Conservation (phyloP, 2,888 invertebrate species). For the Acleris holmiana region DNA sequence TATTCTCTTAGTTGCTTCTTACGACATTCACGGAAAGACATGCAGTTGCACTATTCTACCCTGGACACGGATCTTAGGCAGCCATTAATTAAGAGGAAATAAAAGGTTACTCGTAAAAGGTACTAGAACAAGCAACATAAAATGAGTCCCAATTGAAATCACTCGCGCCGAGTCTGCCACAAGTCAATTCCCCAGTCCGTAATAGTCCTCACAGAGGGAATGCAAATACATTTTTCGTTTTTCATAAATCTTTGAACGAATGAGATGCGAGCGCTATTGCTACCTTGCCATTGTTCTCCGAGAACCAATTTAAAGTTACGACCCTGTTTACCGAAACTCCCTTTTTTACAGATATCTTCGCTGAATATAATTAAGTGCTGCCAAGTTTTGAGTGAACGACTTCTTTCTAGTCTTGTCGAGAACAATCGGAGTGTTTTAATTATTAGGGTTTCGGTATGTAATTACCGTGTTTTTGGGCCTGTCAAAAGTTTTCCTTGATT, state of each 20-base stretch:
- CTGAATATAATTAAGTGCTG: slow-evolving; percentile 61
- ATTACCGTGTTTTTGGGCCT: slow-evolving; percentile 3
- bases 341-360: slow-evolving; percentile 61
- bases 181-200: slow-evolving; percentile 19
- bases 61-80: too few species aligned
- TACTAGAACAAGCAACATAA: not conserved
- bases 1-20: too few species aligned
- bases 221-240: slow-evolving; percentile 37
- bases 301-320: slow-evolving; percentile 68
- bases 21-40: too few species aligned
- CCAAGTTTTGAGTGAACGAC: slow-evolving; percentile 34
- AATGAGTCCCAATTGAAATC: not conserved
- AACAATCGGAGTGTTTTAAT: slow-evolving; percentile 25
- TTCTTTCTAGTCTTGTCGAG: slow-evolving; percentile 12
- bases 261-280: slow-evolving; percentile 47
- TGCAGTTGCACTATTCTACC: too few species aligned
- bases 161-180: not conserved
- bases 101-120: too few species aligned
- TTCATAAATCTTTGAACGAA: slow-evolving; percentile 51
- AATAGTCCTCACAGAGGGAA: slow-evolving; percentile 38
- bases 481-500: not conserved
- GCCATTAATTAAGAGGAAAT: too few species aligned
- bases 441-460: slow-evolving; percentile 5
- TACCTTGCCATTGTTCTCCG: slow-evolving; percentile 42
- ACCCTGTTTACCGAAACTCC: slow-evolving; percentile 63